Conservation (phyloP, 2,797 vertebrate species). For the Coendou prehensilis region DNA sequence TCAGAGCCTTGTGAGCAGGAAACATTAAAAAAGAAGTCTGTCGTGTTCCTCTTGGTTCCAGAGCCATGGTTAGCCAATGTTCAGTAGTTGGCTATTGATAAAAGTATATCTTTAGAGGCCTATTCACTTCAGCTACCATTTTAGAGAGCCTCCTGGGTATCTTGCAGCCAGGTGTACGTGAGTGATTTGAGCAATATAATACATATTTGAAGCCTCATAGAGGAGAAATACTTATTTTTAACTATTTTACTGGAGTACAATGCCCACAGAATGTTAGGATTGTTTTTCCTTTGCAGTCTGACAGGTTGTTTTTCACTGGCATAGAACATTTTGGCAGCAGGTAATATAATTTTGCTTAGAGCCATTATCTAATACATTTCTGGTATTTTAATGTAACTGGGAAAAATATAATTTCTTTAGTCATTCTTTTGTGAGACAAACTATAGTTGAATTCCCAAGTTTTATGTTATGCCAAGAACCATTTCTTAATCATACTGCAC, state of each 20-base stretch:
- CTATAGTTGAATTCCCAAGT: conserved; percentile 3
- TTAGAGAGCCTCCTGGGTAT: not conserved
- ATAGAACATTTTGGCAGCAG: conserved; percentile 38
- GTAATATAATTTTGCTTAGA: conserved; percentile 61
- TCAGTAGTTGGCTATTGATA: not conserved
- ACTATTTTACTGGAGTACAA: not conserved
- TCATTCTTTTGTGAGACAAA: conserved; percentile 14
- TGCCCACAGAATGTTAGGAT: not conserved
- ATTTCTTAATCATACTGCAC: conserved; percentile 1
- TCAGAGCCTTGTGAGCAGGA: conserved; percentile 36
- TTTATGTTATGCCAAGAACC: conserved; percentile 33
- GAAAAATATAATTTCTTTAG: conserved; percentile 26
- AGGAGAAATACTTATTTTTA: conserved; percentile 27
- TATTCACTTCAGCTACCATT: not conserved
- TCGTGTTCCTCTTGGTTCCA: not conserved
- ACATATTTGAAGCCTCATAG: conserved; percentile 27
- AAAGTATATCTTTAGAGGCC: not conserved
- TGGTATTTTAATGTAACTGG: conserved; percentile 28
- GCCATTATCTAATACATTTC: not conserved
- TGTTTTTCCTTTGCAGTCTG: conserved; percentile 30
- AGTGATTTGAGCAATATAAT: not conserved
- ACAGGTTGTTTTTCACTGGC: conserved; percentile 33
- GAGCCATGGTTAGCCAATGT: not conserved
- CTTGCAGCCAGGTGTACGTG: not conserved
- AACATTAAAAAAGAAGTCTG: not conserved